Evolutionary conservation across 2,888 invertebrate genomes (phyloP), one percentile per base, ranked within the genome.

Genomic region (Ctenicera cuprea): DNA sequence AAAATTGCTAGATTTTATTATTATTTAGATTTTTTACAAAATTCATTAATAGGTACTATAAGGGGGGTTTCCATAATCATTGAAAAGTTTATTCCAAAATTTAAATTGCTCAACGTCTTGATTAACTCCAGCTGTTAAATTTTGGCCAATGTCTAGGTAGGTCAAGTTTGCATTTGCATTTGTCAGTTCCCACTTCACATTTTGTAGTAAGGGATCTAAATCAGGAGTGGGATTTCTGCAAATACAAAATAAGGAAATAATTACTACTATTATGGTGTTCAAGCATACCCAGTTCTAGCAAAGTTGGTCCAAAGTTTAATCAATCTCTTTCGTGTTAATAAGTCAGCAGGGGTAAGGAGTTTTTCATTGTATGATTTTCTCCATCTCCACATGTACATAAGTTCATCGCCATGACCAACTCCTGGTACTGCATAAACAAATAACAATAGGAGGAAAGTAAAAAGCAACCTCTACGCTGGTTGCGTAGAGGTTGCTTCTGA

Each of bases 101-200:
- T 72, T 59, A 4, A 87, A 50, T 1, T 81, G 82, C 0, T 71
- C 75, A 1, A 81, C 68, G 65, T 87, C 83, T 20, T 89, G 88
- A 71, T 87, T 79, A 63, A 59, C 45, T 37, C 18, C 26, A 11
- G 54, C 43, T 8, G 57, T 66, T 57, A 77, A 59, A 18, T 69
- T 72, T 8, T 20, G 14, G 7, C 63, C 73, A 22, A 78, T 77
- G 26, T 76, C 71, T 26, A 76, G 63, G 48, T 77, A 78, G 0
- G 16, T 4, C 1, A 67, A 18, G 0, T 62, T 14, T 26, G 66
- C 38, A 5, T 18, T 30, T 5, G 26, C 64, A 30, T 69, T 61
- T 22, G 72, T 64, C 26, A 71, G 64, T 11, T 61, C 33, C 72
- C 77, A 77, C 11, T 50, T 76, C 48, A 73, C 54, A 62, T 73